Conservation (phyloP, 2,797 vertebrate genomes). For the Paratrypauchen microcephalus region DNA sequence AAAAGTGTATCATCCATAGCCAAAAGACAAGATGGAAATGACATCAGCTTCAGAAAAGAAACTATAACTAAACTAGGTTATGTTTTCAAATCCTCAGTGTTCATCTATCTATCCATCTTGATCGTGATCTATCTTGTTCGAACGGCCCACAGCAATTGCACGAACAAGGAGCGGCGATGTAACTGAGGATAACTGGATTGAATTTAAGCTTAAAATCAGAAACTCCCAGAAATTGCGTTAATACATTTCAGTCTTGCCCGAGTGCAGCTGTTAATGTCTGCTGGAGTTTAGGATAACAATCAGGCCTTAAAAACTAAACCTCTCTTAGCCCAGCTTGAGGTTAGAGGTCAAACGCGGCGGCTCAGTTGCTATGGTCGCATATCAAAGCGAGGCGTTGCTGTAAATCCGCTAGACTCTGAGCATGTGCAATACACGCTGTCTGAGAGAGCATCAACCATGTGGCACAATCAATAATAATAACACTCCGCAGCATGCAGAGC, state of each 20-base stretch:
- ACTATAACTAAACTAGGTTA: conserved; percentile 6
- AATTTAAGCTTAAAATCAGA: conserved; percentile 23
- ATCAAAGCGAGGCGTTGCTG: conserved; percentile 51
- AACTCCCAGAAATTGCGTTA: conserved; percentile 20
- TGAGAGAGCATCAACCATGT: conserved; percentile 63
- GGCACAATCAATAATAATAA: conserved; percentile 64
- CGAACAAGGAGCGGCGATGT: conserved; percentile 34
- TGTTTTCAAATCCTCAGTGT: not conserved
- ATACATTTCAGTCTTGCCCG: conserved; percentile 39
- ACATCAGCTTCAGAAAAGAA: conserved; percentile 9
- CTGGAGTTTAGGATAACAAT: conserved; percentile 49
- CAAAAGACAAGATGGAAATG: conserved; percentile 23
- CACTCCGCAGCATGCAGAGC: conserved; percentile 33
- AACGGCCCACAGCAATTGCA: conserved; percentile 12
- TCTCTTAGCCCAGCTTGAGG: conserved; percentile 26
- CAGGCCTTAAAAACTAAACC: conserved; percentile 36
- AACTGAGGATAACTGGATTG: conserved; percentile 29
- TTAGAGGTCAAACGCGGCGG: conserved; percentile 45
- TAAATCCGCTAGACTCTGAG: conserved; percentile 49
- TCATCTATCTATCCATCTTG: too few relatives aligned
- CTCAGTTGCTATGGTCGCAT: conserved; percentile 37
- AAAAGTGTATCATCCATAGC: conserved; percentile 6
- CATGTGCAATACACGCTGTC: conserved; percentile 19
- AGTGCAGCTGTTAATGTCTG: conserved; percentile 55
- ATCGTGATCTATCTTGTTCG: conserved; percentile 11